Base-by-base conservation (phyloP, 2,888 invertebrate genomes). In the Apoderus coryli region DNA sequence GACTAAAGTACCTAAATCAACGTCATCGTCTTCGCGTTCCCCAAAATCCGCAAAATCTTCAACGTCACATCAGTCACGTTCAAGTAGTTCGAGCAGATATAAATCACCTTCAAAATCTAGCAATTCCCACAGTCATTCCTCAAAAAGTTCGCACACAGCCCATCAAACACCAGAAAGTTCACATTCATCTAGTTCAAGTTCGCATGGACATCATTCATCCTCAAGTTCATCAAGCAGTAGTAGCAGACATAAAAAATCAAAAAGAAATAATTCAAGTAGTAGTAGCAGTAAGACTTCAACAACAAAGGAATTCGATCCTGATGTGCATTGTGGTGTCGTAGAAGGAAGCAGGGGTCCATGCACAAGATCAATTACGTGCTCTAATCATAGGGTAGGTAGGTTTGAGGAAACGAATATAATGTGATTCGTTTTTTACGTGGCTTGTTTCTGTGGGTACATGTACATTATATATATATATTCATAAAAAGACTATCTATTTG, bases 261-360 rank as follows among this genome's bases (percentile, higher is more conserved):
- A 19, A 14, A 33, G 32, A 22, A 34, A 33, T 26, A 37, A 31
- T 30, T 38, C 39, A 33, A 39, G 38, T 28, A 46, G 43, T 24
- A 45, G 42, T 25, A 50, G 44, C 37, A 42, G 35, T 27, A 44
- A 34, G 29, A 40, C 43, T 29, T 47, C 43, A 38, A 35, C 38
- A 13, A 38, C 43, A 11, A 47, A 46, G 36, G 77, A 80, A 50
- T 85, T 78, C 57, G 79, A 85, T 55, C 75, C 84, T 10, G 76
- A 85, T 52, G 72, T 76, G 42, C 85, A 85, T 52, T 85, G 85
- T 54, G 86, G 85, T 2, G 84, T 84, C 10, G 58, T 70, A 43
- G 72, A 67, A 31, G 68, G 64, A 2, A 78, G 76, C 40, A 72
- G 67, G 38, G 73, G 74, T 45, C 79, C 78, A 0, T 85, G 85